These are phyloP conservation scores for Asteroscopus sphinx DNA, from an alignment of 2,888 invertebrate species.

Conservation along the genomic window DNA sequence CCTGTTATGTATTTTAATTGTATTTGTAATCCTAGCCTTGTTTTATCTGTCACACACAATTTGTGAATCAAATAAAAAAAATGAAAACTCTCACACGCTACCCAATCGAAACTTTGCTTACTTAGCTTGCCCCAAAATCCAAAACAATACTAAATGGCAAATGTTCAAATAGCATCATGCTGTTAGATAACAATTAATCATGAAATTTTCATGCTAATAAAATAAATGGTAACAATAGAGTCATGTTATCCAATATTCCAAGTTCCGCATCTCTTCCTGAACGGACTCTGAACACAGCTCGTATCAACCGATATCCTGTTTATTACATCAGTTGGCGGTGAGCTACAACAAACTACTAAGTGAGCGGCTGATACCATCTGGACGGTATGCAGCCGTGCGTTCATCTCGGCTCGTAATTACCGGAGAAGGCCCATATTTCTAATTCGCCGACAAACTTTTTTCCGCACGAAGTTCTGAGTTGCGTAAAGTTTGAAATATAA, in stretches of 20 bases:
- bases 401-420: slow-evolving; percentile 4
- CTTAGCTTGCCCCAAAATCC: no score
- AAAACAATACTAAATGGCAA: no score
- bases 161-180: no score
- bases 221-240: not conserved
- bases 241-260: not conserved
- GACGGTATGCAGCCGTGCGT: not conserved
- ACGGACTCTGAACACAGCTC: slow-evolving; percentile 4
- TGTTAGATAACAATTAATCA: no score
- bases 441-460: slow-evolving; percentile 18
- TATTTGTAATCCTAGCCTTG: no score
- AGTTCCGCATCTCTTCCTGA: not conserved
- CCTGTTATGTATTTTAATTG: no score
- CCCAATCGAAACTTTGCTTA: no score
- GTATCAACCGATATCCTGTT: not conserved
- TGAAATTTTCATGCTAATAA: no score
- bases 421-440: not conserved
- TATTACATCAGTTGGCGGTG: not conserved
- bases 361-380: not conserved
- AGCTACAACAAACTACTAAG: not conserved
- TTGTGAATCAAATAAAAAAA: no score
- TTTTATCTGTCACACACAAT: no score
- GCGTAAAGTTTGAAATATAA: slow-evolving; percentile 17
- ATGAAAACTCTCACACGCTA: no score
- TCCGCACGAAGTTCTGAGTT: slow-evolving; percentile 4